phyloP scores from a whole-genome alignment of 1,140 invertebrate genomes.

The Idris sp. region DNA sequence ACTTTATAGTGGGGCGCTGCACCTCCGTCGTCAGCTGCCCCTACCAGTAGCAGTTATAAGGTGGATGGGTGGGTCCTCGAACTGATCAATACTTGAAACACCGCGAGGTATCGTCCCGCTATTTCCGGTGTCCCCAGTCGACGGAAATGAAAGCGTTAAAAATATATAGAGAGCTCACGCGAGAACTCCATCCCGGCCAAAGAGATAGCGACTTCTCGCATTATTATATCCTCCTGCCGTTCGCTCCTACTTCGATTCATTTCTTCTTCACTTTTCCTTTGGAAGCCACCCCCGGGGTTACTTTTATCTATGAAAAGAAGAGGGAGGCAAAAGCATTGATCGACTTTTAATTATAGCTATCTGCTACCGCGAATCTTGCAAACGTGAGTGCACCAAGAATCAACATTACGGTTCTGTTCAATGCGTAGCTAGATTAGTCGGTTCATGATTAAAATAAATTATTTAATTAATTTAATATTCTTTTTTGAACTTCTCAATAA shows the following conservation, averaged over 20 bases:
- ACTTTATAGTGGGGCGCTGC: slow-evolving; percentile 40
- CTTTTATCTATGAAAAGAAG: slow-evolving; percentile 61
- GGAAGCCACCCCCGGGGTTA: slow-evolving; percentile 39
- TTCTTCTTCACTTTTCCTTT: slow-evolving; percentile 57
- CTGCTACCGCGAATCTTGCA: slow-evolving; percentile 39
- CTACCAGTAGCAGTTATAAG: slow-evolving; percentile 29
- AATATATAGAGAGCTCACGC: slow-evolving; percentile 64
- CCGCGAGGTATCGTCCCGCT: slow-evolving; percentile 77
- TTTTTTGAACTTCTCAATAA: no score
- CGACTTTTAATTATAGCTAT: slow-evolving; percentile 74
- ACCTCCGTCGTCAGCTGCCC: slow-evolving; percentile 45
- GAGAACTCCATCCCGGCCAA: slow-evolving; percentile 57
- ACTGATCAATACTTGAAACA: slow-evolving; percentile 79
- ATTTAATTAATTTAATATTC: no score
- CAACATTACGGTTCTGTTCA: slow-evolving; percentile 12
- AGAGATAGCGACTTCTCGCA: slow-evolving; percentile 56
- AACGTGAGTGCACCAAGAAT: slow-evolving; percentile 40
- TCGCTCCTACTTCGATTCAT: slow-evolving; percentile 60
- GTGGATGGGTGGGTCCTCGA: slow-evolving; percentile 66
- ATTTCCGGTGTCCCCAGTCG: slow-evolving; percentile 75
- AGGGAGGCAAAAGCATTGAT: slow-evolving; percentile 62
- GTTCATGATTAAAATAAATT: slow-evolving; percentile 3
- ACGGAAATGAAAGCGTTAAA: slow-evolving; percentile 78
- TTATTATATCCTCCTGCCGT: slow-evolving; percentile 62
- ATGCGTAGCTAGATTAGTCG: slow-evolving; percentile 38